Base-by-base conservation (phyloP, 1,140 invertebrate genomes). In the Tetraneura akinire region DNA sequence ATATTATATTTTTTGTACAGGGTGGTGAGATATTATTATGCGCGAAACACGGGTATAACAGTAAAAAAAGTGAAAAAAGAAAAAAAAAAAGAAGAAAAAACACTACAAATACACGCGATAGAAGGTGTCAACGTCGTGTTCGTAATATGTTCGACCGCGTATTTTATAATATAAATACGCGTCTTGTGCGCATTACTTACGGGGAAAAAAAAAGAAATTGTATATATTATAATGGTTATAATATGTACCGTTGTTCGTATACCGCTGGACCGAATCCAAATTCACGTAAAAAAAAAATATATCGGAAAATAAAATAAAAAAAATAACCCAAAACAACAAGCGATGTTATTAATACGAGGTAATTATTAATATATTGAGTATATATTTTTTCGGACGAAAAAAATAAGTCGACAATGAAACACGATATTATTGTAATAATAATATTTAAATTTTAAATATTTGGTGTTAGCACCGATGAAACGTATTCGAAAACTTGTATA, bases 1-100 rank as follows among this genome's bases (percentile, higher is more conserved):
- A 37, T 37, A 37, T 3, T 37, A n/a, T 37, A 37, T 8, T 3
- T 0, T 23, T n/a, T 11, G 21, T 18, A 21, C 64, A 11, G n/a
- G 64, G n/a, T 45, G 64, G n/a, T 47, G 66, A 68, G 60, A 62
- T 62, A 62, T 62, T 62, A 23, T 57, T 60, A 26, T 16, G 26
- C 66, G 6, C 37, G 42, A 68, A 68, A 42, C 64, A 68, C 64
- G 64, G 37, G 3, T 45, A 68, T 68, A 45, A 1, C 16, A 62
- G 16, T 3, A 18, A 13, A 13, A 10, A 18, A n/a, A n/a, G n/a
- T n/a, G n/a, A n/a, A n/a, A n/a, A n/a, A n/a, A n/a, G n/a, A n/a
- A n/a, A n/a, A n/a, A n/a, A n/a, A n/a, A n/a, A n/a, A n/a, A n/a
- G n/a, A n/a, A n/a, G n/a, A n/a, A n/a, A n/a, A n/a, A n/a, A n/a